phyloP scores from a whole-genome alignment of 2,888 invertebrate species.

The Andrena chrysosceles region DNA sequence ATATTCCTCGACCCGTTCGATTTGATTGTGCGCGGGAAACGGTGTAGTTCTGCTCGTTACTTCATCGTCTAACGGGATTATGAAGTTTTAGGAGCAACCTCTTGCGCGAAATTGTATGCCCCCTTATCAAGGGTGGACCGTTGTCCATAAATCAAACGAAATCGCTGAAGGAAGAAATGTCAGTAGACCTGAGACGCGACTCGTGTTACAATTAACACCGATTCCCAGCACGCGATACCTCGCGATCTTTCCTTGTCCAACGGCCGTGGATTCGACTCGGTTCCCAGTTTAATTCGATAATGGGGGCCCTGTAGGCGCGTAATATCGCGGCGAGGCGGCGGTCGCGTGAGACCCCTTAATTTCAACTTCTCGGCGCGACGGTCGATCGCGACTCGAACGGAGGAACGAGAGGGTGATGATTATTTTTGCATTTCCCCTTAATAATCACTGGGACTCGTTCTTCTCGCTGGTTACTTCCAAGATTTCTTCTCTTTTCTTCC shows the following conservation, averaged over 20 bases:
- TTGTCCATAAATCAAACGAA: conserved; percentile 34
- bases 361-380: conserved; percentile 54
- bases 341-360: conserved; percentile 80
- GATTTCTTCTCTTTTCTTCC: neutral
- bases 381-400: conserved; percentile 23
- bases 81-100: neutral
- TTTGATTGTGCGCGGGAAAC: neutral
- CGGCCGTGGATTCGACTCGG: neutral
- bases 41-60: neutral
- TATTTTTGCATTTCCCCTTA: conserved; percentile 65
- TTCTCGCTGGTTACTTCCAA: neutral
- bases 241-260: conserved; percentile 43
- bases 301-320: conserved; percentile 59
- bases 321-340: conserved; percentile 61
- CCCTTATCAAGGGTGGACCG: conserved; percentile 6
- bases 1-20: no score
- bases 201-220: conserved; percentile 63
- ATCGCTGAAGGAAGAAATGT: conserved; percentile 30
- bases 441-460: conserved; percentile 41
- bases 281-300: conserved; percentile 74
- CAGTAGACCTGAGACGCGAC: conserved; percentile 40
- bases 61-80: neutral
- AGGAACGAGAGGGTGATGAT: conserved; percentile 64
- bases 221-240: conserved; percentile 61
- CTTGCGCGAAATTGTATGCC: neutral